A percentile compares a stretch with the other conserved stretches of the same genome.
These are phyloP conservation scores for Charanyca ferruginea DNA, from an alignment of 2,888 invertebrate genomes.

Conservation along the genomic window DNA sequence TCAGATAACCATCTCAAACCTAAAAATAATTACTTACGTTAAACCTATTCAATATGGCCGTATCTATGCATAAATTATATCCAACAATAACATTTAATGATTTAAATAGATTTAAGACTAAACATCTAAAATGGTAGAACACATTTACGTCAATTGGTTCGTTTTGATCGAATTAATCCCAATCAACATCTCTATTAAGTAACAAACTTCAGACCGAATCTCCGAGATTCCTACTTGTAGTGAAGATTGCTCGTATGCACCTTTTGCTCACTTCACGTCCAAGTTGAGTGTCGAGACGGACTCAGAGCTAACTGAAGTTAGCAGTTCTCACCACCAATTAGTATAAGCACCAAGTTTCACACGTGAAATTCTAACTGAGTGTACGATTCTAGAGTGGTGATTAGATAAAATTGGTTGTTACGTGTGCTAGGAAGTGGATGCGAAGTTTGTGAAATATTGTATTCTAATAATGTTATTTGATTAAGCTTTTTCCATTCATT, in stretches of 20 bases:
- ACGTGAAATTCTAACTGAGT: not conserved
- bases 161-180: too few relatives aligned
- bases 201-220: not conserved
- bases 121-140: too few relatives aligned
- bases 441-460: too few relatives aligned
- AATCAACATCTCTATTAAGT: not conserved
- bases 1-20: too few relatives aligned
- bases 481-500: too few relatives aligned
- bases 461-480: too few relatives aligned
- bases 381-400: not conserved
- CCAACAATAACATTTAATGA: too few relatives aligned
- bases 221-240: not conserved
- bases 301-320: constrained; percentile 22
- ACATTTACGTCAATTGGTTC: too few relatives aligned
- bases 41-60: too few relatives aligned
- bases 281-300: constrained; percentile 34
- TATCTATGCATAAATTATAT: too few relatives aligned
- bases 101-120: too few relatives aligned
- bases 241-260: constrained; percentile 26
- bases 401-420: not conserved
- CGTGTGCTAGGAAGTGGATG: not conserved
- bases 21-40: too few relatives aligned
- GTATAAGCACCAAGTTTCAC: constrained; percentile 18
- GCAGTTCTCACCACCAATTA: constrained; percentile 39
- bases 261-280: constrained; percentile 27